phyloP scores from a whole-genome alignment of 2,888 invertebrate species.

The Falcaria lacertinaria region DNA sequence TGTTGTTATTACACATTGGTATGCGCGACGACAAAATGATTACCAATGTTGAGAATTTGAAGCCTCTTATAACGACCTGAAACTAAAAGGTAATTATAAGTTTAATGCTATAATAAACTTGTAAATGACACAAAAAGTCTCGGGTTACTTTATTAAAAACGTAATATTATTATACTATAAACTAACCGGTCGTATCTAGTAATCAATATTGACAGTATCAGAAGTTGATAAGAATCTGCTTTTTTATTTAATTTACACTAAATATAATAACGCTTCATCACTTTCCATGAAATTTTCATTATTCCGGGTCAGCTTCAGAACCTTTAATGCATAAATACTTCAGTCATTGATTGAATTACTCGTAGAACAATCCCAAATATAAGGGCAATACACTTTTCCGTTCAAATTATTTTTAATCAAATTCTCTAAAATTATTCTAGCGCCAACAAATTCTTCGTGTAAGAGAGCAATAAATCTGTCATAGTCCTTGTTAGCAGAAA shows the following conservation, averaged over 20 bases:
- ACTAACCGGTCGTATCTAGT: no score
- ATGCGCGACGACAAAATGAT: conserved; percentile 39
- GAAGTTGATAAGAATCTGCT: no score
- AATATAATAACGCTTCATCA: no score
- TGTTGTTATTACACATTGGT: conserved; percentile 43
- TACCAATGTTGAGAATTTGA: conserved; percentile 34
- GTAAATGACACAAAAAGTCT: no score
- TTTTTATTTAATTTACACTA: no score
- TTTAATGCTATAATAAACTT: no score
- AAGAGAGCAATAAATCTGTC: conserved; percentile 65
- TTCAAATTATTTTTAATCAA: conserved; percentile 33
- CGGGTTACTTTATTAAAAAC: no score
- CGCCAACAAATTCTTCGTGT: conserved; percentile 50
- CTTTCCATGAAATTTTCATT: no score
- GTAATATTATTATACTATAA: no score
- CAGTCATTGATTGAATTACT: background rate
- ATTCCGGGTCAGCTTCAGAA: no score
- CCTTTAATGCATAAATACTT: background rate
- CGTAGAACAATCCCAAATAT: conserved; percentile 8
- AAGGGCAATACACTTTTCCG: conserved; percentile 20
- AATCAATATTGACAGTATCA: no score
- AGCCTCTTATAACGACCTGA: background rate
- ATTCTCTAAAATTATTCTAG: conserved; percentile 45
- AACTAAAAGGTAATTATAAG: no score
- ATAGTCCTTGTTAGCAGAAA: conserved; percentile 62